phyloP scores from a whole-genome alignment of 2,113 vertebrate genomes.

The Chlorocebus sabaeus region DNA sequence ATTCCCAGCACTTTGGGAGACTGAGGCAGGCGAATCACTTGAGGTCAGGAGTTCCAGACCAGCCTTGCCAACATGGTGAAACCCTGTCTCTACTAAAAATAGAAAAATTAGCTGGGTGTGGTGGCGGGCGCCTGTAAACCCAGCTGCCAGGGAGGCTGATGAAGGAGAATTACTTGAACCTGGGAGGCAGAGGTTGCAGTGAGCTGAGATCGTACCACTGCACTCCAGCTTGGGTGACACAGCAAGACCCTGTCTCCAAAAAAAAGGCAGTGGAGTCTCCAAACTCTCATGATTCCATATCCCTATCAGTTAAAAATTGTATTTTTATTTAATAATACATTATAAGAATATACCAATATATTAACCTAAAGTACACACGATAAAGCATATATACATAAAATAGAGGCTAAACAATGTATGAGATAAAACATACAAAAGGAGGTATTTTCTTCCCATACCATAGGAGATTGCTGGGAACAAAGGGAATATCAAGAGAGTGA shows the following conservation, averaged over 20 bases:
- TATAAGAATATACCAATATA: not conserved
- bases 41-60: too few species aligned
- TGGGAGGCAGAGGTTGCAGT: not conserved
- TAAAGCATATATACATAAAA: not conserved
- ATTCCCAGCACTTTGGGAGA: too few species aligned
- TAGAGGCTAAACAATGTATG: not conserved
- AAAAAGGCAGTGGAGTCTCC: not conserved
- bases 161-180: not conserved
- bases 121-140: not conserved
- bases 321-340: not conserved
- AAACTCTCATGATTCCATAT: not conserved
- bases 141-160: not conserved
- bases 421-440: not conserved
- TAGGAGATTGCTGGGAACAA: not conserved
- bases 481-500: not conserved
- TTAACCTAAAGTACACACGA: not conserved
- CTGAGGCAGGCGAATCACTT: too few species aligned
- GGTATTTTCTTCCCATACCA: not conserved
- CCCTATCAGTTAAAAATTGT: not conserved
- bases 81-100: not conserved
- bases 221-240: not conserved
- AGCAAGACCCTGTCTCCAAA: not conserved
- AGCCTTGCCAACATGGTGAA: not conserved
- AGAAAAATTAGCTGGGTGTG: not conserved
- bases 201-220: not conserved